Conservation (phyloP, 92 coral and sea anemone genomes). For the Ricordea florida region DNA sequence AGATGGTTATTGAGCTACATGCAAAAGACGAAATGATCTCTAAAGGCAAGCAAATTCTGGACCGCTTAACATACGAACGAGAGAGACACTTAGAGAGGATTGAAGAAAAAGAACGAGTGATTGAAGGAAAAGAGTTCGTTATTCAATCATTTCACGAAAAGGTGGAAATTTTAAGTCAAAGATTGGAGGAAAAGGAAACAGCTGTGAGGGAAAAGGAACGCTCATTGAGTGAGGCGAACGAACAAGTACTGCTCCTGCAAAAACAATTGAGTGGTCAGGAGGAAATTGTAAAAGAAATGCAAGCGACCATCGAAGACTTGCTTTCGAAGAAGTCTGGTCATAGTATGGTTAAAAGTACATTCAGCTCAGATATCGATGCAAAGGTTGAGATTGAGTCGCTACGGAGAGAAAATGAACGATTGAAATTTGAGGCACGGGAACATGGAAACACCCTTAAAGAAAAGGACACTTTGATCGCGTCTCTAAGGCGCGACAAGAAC, state of each 20-base stretch:
- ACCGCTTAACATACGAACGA: constrained; percentile 34
- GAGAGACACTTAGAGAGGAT: constrained; percentile 30
- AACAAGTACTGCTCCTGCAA: constrained; percentile 15
- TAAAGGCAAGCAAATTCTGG: constrained; percentile 45
- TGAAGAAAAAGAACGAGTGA: constrained; percentile 63
- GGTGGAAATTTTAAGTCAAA: background rate
- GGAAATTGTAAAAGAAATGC: constrained; percentile 53
- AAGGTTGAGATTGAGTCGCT: constrained; percentile 57
- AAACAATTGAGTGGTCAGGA: constrained; percentile 57
- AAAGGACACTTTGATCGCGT: constrained; percentile 46
- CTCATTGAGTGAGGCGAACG: constrained; percentile 36
- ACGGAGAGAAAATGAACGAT: constrained; percentile 60
- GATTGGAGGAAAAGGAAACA: constrained; percentile 19
- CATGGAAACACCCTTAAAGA: constrained; percentile 50
- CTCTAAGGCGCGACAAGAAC: constrained; percentile 59
- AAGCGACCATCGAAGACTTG: constrained; percentile 31
- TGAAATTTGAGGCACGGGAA: constrained; percentile 56
- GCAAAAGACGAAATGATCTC: constrained; percentile 56
- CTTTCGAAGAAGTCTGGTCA: background rate
- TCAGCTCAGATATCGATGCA: constrained; percentile 2
- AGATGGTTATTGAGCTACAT: constrained; percentile 56
- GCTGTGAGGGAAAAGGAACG: constrained; percentile 53
- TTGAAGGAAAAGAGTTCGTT: constrained; percentile 54
- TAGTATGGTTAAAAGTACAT: background rate
- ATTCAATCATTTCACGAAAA: constrained; percentile 51